Percentiles rank a stretch among this genome's conserved stretches.
Evolutionary conservation across 2,888 invertebrate genomes (phyloP).

Genomic region (Lithosia quadra): DNA sequence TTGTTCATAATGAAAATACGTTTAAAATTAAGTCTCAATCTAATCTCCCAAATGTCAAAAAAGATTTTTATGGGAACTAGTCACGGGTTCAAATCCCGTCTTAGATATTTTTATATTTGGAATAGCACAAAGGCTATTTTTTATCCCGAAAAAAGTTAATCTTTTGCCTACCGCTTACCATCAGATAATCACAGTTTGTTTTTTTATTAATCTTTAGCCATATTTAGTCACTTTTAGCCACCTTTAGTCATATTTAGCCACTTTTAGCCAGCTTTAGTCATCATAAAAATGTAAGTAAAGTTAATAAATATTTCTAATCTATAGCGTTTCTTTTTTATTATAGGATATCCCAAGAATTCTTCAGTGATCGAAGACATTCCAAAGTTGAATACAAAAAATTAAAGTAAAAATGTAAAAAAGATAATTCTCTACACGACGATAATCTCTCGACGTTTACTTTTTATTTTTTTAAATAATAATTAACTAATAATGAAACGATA

Average conservation of each 20-base stretch:
- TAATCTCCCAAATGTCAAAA: too few relatives aligned
- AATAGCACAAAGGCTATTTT: too few relatives aligned
- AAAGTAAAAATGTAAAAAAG: slow-evolving; percentile 44
- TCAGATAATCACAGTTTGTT: too few relatives aligned
- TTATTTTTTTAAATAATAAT: slow-evolving; percentile 54
- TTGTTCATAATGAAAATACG: too few relatives aligned
- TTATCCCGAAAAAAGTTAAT: too few relatives aligned
- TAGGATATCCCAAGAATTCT: slow-evolving; percentile 81
- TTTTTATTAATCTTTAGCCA: not conserved
- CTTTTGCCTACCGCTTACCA: too few relatives aligned
- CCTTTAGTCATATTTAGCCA: not conserved
- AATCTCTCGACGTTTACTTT: slow-evolving; percentile 74
- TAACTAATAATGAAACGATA: slow-evolving; percentile 40
- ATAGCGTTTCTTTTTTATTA: slow-evolving; percentile 45
- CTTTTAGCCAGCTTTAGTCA: not conserved
- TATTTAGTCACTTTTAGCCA: not conserved
- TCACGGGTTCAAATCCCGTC: too few relatives aligned
- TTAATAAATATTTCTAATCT: not conserved
- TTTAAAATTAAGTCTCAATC: too few relatives aligned
- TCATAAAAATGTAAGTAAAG: not conserved
- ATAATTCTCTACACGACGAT: slow-evolving; percentile 71
- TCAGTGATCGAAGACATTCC: slow-evolving; percentile 83
- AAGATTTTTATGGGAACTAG: too few relatives aligned
- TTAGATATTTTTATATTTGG: too few relatives aligned
- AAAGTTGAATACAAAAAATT: slow-evolving; percentile 55